Base-by-base conservation (phyloP, 2,113 vertebrate genomes). In the Theristicus caerulescens region DNA sequence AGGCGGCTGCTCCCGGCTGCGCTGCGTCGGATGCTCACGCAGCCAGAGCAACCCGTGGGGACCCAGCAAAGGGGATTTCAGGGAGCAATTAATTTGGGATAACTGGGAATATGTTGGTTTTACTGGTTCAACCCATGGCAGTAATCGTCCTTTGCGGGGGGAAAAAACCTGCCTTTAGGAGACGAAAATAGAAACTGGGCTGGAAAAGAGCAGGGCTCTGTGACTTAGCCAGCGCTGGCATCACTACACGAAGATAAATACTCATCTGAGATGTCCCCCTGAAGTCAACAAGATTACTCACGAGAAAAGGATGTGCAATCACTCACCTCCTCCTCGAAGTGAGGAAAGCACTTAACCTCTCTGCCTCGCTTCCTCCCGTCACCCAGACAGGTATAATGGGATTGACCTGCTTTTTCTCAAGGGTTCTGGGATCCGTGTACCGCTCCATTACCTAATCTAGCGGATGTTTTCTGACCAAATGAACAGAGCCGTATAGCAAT, bases 271-370 rank as follows among this genome's bases (percentile, higher is more conserved):
- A 65, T 11, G 32, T 14, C 11, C 46, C 40, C 42, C 66, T 42
- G 62, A 87, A 94, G 93, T 47, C 89, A 82, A 61, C 61, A 77
- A 54, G 21, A 73, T 31, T 73, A 80, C 78, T 91, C 84, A 91
- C 0, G n/a, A 83, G 86, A 22, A 58, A 49, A 44, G 83, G 88
- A 83, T 64, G 91, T 94, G 88, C 86, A 82, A 89, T 94, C 91
- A 83, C 71, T 59, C 3, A 16, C 13, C 18, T 66, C 58, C 86
- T 51, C 20, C 70, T 59, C 0, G 0, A 64, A 71, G 86, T 4
- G 49, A 94, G 84, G 51, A 95, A 71, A 96, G 59, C 91, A 95
- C 51, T 97, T 97, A 93, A 96, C 93, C 96, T 91, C 62, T n/a
- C 66, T 73, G 93, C 49, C 89, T 77, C 2, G 0, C 65, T 49